Evolutionary conservation across 92 coral and sea anemone species (phyloP), one percentile per base, ranked within the genome.

Genomic region (Bergia puertoricense): DNA sequence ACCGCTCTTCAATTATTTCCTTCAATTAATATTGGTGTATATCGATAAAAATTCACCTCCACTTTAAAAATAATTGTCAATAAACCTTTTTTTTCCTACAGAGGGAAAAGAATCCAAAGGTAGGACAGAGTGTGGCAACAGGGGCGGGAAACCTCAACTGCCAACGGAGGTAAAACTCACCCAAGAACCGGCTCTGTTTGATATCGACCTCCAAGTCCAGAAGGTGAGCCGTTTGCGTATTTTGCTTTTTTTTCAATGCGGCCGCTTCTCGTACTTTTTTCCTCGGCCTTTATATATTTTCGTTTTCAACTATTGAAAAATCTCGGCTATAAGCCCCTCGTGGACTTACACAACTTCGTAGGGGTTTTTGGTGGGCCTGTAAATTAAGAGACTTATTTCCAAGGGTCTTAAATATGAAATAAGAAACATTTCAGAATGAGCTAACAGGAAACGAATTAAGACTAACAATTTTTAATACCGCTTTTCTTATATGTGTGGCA

Each of bases 171-270:
- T 86, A 36, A 86, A 86, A 84, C 91, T 89, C 67, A 75, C 66
- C 50, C 56, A 90, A 77, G 94, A 85, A 41, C 91, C 97, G 72
- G 79, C 93, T 37, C 81, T 94, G 51, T 94, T 89, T 84, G 95
- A 92, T 74, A 91, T 94, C 75, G 88, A 94, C 57, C 92, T 94
- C 40, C 88, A 93, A 43, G 93, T 94, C 10, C 44, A 87, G 74
- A 91, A 92, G 94, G 97, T 80, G 85, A 14, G 57, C 6, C 13
- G 2, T 91, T 30, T 30, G 36, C 41, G n/a, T 0, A 51, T 22
- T 36, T 48, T 38, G 6, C 51, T 8, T 23, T 18, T 30, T 10
- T 56, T 54, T 59, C 18, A 13, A 41, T 39, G 8, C 18, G 48
- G 1, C 74, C 16, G 41, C 45, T 0, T 40, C 45, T 46, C 20